A percentile compares a stretch with the other conserved stretches of the same genome.
phyloP scores from a whole-genome alignment of 2,113 vertebrate genomes.

The Equus quagga region DNA sequence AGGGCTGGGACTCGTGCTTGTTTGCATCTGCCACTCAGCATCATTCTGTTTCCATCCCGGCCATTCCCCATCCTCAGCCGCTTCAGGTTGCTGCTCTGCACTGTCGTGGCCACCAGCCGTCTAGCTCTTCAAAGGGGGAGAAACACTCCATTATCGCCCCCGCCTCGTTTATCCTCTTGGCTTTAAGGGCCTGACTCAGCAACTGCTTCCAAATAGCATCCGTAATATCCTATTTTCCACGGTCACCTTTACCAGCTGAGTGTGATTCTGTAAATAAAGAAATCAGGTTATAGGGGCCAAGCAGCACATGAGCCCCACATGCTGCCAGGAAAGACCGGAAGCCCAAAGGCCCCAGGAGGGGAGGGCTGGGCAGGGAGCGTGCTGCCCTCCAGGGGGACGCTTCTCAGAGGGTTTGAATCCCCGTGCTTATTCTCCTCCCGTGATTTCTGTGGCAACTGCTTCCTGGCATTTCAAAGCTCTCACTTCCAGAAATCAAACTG shows the following conservation, averaged over 20 bases:
- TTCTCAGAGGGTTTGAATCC: background rate
- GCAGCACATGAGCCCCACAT: background rate
- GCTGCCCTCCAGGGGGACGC: rapidly evolving
- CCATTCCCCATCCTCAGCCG: rapidly evolving
- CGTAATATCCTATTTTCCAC: constrained; percentile 64
- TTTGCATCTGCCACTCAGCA: background rate
- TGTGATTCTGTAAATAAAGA: constrained; percentile 52
- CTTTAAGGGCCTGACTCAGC: constrained; percentile 67
- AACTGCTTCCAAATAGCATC: constrained; percentile 63
- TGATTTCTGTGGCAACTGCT: background rate
- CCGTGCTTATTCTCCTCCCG: rapidly evolving
- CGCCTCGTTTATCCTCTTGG: constrained; percentile 65
- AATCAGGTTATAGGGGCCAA: constrained; percentile 55
- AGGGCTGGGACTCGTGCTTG: background rate
- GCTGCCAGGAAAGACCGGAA: background rate
- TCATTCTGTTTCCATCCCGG: background rate
- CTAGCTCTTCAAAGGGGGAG: background rate
- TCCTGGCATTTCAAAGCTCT: constrained; percentile 18
- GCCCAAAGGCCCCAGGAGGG: background rate
- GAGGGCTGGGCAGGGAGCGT: background rate
- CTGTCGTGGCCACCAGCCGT: background rate
- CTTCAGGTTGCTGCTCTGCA: background rate
- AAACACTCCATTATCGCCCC: background rate
- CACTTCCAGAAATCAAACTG: constrained; percentile 23
- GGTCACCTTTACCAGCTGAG: background rate